These are phyloP conservation scores for Acanthosepion pharaonis DNA, from an alignment of 2,888 invertebrate species.

Conservation along the genomic window DNA sequence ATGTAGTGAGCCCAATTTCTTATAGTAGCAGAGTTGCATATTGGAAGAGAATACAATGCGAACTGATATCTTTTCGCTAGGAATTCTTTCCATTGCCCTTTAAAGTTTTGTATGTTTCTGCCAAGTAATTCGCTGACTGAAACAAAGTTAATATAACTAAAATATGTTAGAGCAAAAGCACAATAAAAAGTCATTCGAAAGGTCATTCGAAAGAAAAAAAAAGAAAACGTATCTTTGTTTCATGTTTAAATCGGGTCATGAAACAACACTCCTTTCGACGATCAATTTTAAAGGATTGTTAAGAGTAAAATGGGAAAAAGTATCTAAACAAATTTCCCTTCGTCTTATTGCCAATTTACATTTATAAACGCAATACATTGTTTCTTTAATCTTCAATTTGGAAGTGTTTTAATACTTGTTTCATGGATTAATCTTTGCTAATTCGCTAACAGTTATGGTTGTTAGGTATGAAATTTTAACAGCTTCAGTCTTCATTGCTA, in stretches of 20 bases:
- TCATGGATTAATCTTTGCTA: too few relatives aligned
- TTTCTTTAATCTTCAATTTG: too few relatives aligned
- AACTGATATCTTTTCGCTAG: background rate
- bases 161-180: background rate
- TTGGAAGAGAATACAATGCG: background rate
- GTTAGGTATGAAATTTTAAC: too few relatives aligned
- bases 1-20: too few relatives aligned
- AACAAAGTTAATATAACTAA: background rate
- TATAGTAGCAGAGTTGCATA: too few relatives aligned
- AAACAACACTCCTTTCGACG: background rate
- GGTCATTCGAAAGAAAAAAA: background rate
- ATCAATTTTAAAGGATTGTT: background rate
- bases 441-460: too few relatives aligned
- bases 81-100: background rate
- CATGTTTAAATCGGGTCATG: conserved; percentile 33
- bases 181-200: background rate
- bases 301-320: background rate
- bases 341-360: background rate
- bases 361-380: background rate
- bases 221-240: background rate
- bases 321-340: background rate
- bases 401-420: too few relatives aligned
- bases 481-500: too few relatives aligned
- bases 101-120: background rate
- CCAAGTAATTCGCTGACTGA: background rate